Conservation (phyloP, 2,888 invertebrate species). For the Idaea dimidiata region DNA sequence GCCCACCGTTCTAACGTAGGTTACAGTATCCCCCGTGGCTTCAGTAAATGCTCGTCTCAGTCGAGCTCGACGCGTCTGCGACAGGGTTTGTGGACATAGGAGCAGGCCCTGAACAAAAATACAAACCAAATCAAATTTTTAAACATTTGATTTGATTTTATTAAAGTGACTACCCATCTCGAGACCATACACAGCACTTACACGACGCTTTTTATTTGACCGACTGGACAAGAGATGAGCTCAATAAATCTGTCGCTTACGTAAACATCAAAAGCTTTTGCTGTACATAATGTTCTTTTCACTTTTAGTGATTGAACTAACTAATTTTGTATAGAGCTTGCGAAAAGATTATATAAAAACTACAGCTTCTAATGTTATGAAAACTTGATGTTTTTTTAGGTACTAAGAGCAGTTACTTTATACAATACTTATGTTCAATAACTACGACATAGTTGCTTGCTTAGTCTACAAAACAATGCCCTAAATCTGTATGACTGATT, state of each 20-base stretch:
- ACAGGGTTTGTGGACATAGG: conserved; percentile 94
- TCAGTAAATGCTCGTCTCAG: conserved; percentile 94
- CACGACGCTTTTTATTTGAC: conserved; percentile 44
- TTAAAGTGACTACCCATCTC: conserved; percentile 50
- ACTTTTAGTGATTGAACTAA: not conserved
- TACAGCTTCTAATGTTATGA: not conserved
- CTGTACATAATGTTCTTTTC: conserved; percentile 7
- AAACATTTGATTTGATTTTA: conserved; percentile 58
- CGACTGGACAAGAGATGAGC: conserved; percentile 28
- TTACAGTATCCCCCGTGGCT: conserved; percentile 92
- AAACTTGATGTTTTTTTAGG: too few species aligned
- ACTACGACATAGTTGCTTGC: not conserved
- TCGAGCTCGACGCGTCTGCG: conserved; percentile 91
- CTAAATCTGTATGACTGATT: not conserved
- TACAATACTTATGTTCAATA: not conserved
- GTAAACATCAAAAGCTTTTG: conserved; percentile 12
- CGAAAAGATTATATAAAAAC: not conserved
- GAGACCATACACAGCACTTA: conserved; percentile 74
- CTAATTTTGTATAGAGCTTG: not conserved
- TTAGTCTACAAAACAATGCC: not conserved
- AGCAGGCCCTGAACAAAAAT: conserved; percentile 88
- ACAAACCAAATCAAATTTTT: conserved; percentile 61
- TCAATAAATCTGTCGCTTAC: conserved; percentile 2
- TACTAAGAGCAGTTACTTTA: not conserved
- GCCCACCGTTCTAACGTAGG: conserved; percentile 94